Evolutionary conservation across 2,113 vertebrate genomes (phyloP).

Genomic region (Falcunculus frontatus): DNA sequence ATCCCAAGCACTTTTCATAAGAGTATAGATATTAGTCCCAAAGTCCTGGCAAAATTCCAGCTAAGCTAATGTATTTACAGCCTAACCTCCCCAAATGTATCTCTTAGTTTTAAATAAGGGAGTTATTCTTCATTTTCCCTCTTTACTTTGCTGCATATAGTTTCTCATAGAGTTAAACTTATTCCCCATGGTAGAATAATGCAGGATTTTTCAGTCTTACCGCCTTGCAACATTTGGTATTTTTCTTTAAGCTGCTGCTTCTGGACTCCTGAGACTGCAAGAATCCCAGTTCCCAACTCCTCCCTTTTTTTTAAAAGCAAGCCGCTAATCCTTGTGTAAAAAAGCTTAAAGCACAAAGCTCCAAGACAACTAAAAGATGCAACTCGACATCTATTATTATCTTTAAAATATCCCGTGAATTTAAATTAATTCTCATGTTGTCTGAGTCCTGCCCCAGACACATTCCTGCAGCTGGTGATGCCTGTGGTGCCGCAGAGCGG

Average conservation of each 20-base stretch:
- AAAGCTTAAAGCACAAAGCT: slow-evolving; percentile 42
- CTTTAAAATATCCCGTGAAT: slow-evolving; percentile 2
- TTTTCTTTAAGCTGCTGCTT: slow-evolving; percentile 43
- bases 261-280: slow-evolving; percentile 27
- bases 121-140: slow-evolving; percentile 5
- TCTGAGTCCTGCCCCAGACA: background rate
- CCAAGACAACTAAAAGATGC: slow-evolving; percentile 33
- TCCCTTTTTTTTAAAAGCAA: slow-evolving; percentile 4
- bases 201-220: background rate
- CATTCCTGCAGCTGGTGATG: background rate
- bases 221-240: slow-evolving; percentile 1
- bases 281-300: background rate
- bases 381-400: slow-evolving; percentile 4
- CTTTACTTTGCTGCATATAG: background rate
- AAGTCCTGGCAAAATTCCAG: slow-evolving; percentile 52
- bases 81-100: slow-evolving; percentile 10
- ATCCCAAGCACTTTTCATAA: slow-evolving; percentile 53
- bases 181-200: background rate
- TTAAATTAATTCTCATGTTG: background rate
- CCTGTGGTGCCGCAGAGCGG: fast-evolving
- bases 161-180: slow-evolving; percentile 18
- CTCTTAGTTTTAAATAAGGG: slow-evolving; percentile 15
- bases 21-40: slow-evolving; percentile 55
- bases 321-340: slow-evolving; percentile 28
- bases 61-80: slow-evolving; percentile 44